Percentiles rank a stretch among this genome's conserved stretches.
Evolutionary conservation across 1,140 invertebrate genomes (phyloP).

Genomic region (Trichonephila clavipes): DNA sequence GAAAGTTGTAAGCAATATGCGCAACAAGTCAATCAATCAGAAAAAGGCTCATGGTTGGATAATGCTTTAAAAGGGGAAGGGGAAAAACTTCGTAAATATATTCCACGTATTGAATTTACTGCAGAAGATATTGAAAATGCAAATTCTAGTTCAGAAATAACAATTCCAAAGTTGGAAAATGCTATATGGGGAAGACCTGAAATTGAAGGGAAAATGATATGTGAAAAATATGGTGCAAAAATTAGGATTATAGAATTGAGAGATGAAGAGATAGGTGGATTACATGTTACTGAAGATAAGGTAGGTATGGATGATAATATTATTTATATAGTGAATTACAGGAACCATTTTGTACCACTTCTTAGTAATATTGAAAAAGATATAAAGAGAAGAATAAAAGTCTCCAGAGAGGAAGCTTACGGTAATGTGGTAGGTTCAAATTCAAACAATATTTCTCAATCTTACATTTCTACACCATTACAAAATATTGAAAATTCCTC

Average conservation of each 20-base stretch:
- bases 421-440: conserved; percentile 52
- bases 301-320: conserved; percentile 66
- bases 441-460: conserved; percentile 55
- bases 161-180: conserved; percentile 64
- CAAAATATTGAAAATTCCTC: too few relatives aligned
- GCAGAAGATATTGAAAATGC: conserved; percentile 65
- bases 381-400: too few relatives aligned
- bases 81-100: conserved; percentile 37
- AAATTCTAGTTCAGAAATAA: conserved; percentile 64
- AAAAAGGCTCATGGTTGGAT: conserved; percentile 62
- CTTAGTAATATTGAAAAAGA: too few relatives aligned
- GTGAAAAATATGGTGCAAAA: conserved; percentile 52
- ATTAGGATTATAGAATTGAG: conserved; percentile 65
- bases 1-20: conserved; percentile 69
- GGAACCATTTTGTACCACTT: conserved; percentile 55
- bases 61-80: conserved; percentile 44
- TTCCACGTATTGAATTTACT: conserved; percentile 71
- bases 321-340: conserved; percentile 73
- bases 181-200: conserved; percentile 65
- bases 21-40: conserved; percentile 47
- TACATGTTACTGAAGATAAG: conserved; percentile 57
- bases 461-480: conserved; percentile 3
- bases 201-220: conserved; percentile 70
- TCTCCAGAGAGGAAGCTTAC: conserved; percentile 12
- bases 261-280: conserved; percentile 63